Conservation (phyloP, 2,797 vertebrate species). For the Sebastolobus altivelis region DNA sequence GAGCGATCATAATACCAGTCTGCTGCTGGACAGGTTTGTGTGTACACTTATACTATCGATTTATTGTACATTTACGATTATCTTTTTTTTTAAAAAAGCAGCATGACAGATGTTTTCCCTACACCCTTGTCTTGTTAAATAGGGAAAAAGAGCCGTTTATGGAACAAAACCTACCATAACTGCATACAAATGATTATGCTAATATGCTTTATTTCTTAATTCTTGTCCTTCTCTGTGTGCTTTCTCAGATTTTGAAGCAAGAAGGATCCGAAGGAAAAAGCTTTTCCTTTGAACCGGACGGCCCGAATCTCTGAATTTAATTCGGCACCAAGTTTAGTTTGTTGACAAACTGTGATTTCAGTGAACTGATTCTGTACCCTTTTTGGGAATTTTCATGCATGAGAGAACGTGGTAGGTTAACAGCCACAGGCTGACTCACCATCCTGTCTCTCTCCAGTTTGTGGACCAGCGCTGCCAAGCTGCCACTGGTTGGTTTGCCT, state of each 20-base stretch:
- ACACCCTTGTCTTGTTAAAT: neutral
- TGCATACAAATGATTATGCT: neutral
- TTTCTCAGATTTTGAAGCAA: neutral
- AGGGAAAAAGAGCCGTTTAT: neutral
- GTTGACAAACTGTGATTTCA: neutral
- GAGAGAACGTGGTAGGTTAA: slow-evolving; percentile 14
- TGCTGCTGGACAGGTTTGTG: slow-evolving; percentile 1
- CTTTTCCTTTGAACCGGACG: neutral
- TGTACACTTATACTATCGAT: neutral
- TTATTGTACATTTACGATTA: neutral
- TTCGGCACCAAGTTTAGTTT: neutral
- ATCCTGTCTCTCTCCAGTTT: slow-evolving; percentile 95
- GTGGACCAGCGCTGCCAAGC: slow-evolving; percentile 90
- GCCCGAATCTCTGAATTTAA: neutral
- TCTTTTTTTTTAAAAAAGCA: neutral
- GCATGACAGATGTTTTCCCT: neutral
- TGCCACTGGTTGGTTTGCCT: slow-evolving; percentile 89
- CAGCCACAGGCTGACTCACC: slow-evolving; percentile 83
- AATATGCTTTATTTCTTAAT: neutral
- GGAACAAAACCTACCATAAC: neutral
- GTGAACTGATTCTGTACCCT: neutral
- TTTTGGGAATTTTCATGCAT: neutral
- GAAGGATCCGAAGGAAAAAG: neutral
- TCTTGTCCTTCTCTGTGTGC: neutral
- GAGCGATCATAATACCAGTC: neutral